These are phyloP conservation scores for Andricus quercusramuli DNA, from an alignment of 2,888 invertebrate species.

Conservation along the genomic window DNA sequence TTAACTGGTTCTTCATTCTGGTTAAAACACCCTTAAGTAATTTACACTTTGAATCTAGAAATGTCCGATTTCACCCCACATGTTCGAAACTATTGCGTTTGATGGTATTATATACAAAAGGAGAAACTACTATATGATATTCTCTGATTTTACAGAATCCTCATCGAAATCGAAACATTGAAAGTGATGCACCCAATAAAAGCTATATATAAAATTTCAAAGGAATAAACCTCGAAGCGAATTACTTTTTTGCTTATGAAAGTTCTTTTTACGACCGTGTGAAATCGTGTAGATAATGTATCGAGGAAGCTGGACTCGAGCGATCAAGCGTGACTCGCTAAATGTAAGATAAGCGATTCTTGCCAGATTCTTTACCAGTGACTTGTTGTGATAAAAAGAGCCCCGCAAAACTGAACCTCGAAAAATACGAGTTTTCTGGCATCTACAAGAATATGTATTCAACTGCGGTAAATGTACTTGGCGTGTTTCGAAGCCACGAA, in stretches of 20 bases:
- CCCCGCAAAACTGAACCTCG: not conserved
- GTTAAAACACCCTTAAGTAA: too few relatives aligned
- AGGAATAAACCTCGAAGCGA: not conserved
- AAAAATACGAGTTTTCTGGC: conserved; percentile 12
- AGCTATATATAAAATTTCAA: not conserved
- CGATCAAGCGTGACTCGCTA: conserved; percentile 8
- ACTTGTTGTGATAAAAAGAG: conserved; percentile 38
- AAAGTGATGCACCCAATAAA: not conserved
- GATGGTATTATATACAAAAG: too few relatives aligned
- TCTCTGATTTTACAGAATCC: too few relatives aligned
- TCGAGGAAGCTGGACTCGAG: not conserved
- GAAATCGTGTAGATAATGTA: conserved; percentile 36
- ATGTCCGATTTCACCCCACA: too few relatives aligned
- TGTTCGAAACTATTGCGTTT: too few relatives aligned
- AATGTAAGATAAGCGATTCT: conserved; percentile 65
- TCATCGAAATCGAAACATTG: not conserved
- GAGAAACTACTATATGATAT: too few relatives aligned
- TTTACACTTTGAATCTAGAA: too few relatives aligned
- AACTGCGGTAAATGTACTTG: conserved; percentile 36
- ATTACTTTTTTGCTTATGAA: not conserved
- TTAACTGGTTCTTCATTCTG: too few relatives aligned
- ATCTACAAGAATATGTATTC: conserved; percentile 28
- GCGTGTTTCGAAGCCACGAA: conserved; percentile 35
- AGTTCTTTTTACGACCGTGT: not conserved
- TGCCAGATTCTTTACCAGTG: conserved; percentile 55